Evolutionary conservation across 2,888 invertebrate species (phyloP).

Genomic region (Eristalis intricaria): DNA sequence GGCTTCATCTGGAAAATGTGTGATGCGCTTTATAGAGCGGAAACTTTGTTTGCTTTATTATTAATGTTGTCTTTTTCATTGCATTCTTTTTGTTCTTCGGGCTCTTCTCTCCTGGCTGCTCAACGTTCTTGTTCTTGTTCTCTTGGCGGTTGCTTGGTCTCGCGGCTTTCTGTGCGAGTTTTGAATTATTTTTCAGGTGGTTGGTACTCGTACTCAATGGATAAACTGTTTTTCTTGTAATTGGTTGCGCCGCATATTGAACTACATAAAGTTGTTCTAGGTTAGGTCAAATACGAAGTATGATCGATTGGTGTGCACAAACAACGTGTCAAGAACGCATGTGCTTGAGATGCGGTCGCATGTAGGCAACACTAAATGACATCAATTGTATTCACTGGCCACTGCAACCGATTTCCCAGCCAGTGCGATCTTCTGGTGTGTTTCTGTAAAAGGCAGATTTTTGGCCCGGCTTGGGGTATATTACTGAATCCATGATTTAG

Average conservation of each 20-base stretch:
- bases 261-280: background rate
- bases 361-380: too few species aligned
- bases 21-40: conserved; percentile 53
- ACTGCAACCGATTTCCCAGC: too few species aligned
- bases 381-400: too few species aligned
- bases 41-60: conserved; percentile 52
- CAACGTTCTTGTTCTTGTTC: background rate
- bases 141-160: background rate
- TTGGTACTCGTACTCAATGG: conserved; percentile 12
- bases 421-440: too few species aligned
- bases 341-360: background rate
- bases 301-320: background rate
- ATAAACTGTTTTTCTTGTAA: conserved; percentile 27
- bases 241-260: conserved; percentile 15
- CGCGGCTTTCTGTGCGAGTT: background rate
- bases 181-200: conserved; percentile 28
- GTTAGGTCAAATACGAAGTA: background rate
- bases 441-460: too few species aligned
- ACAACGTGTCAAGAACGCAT: background rate
- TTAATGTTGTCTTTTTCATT: conserved; percentile 42
- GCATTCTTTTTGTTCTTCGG: conserved; percentile 23
- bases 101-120: background rate
- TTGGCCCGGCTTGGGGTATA: too few species aligned
- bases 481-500: too few species aligned
- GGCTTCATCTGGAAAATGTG: conserved; percentile 58